Evolutionary conservation across 2,888 invertebrate species (phyloP), one percentile per base, ranked within the genome.

Genomic region (Eupithecia exiguata): DNA sequence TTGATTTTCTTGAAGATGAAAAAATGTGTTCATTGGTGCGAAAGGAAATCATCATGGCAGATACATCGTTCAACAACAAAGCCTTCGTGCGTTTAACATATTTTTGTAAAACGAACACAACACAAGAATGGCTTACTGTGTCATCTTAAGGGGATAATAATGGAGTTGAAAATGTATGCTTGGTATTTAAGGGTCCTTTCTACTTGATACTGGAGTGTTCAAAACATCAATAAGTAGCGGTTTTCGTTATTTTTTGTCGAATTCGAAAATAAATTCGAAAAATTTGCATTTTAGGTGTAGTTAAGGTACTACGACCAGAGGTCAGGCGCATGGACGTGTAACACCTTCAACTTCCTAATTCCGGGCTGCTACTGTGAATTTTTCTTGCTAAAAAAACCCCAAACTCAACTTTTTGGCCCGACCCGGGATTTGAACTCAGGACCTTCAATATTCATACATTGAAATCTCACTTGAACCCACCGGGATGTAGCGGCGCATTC

Each of bases 21-120:
- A 89, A 91, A 92, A 91, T 89, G 89, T 90, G 90, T 90, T 92
- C 90, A 90, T 89, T 90, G 91, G 88, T 77, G 89, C 86, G 91
- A 87, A 91, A 90, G 84, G 85, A 90, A 92, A 92, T 92, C 91
- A 90, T 90, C 89, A 86, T 88, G 79, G 85, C 88, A 90, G 90
- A 91, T 90, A 89, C 90, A 89, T 91, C 90, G 88, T 84, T 87
- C 87, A 88, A 87, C 88, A 90, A 53, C 63, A 92, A 91, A 89
- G 89, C 88, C 84, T 81, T 80, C 84, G 87, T 87, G 88, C 88
- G 88, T 90, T 91, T 89, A 87, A 92, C 91, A 91, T 91, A 90
- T 91, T 91, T 88, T 88, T 89, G 86, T 89, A 89, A n/a, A 89
- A 88, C 88, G 86, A 86, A 87, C 87, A 84, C 83, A 86, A 88